These are phyloP conservation scores for Drosophila watanabei DNA, from an alignment of 1,140 invertebrate species.

Conservation along the genomic window DNA sequence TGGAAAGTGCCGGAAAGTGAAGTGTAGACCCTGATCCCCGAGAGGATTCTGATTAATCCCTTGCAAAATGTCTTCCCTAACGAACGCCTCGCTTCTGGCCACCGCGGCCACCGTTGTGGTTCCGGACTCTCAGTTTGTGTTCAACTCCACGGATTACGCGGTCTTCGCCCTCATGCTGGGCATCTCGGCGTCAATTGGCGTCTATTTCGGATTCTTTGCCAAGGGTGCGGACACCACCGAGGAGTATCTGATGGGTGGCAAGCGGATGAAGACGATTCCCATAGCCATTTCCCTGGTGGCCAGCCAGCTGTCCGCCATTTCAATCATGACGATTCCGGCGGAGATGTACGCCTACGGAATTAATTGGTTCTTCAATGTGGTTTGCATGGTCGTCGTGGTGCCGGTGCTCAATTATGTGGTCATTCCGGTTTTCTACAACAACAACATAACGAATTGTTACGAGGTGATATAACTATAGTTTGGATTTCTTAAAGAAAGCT, in stretches of 20 bases:
- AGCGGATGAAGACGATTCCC: slow-evolving; percentile 89
- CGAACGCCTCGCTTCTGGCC: slow-evolving; percentile 45
- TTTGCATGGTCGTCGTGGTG: slow-evolving; percentile 89
- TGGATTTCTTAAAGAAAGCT: neutral
- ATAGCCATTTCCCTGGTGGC: slow-evolving; percentile 89
- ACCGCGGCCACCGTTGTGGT: slow-evolving; percentile 5
- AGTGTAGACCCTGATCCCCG: neutral
- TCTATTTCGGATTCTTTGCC: slow-evolving; percentile 88
- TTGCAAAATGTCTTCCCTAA: slow-evolving; percentile 45
- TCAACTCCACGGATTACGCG: slow-evolving; percentile 87
- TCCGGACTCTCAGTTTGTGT: slow-evolving; percentile 68
- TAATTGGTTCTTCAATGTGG: slow-evolving; percentile 88
- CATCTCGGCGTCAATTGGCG: slow-evolving; percentile 88
- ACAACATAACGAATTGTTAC: slow-evolving; percentile 93
- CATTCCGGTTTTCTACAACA: slow-evolving; percentile 93
- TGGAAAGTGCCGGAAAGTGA: slow-evolving; percentile 8
- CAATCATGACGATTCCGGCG: slow-evolving; percentile 91
- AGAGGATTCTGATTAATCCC: neutral
- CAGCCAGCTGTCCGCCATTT: slow-evolving; percentile 93
- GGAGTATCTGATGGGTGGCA: slow-evolving; percentile 88
- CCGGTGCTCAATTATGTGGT: slow-evolving; percentile 89
- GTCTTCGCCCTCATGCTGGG: slow-evolving; percentile 88
- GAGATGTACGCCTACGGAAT: slow-evolving; percentile 93
- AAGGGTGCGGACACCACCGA: slow-evolving; percentile 86
- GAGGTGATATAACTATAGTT: slow-evolving; percentile 87